Evolutionary conservation across 2,113 vertebrate species (phyloP).

Genomic region (Paralichthys olivaceus): DNA sequence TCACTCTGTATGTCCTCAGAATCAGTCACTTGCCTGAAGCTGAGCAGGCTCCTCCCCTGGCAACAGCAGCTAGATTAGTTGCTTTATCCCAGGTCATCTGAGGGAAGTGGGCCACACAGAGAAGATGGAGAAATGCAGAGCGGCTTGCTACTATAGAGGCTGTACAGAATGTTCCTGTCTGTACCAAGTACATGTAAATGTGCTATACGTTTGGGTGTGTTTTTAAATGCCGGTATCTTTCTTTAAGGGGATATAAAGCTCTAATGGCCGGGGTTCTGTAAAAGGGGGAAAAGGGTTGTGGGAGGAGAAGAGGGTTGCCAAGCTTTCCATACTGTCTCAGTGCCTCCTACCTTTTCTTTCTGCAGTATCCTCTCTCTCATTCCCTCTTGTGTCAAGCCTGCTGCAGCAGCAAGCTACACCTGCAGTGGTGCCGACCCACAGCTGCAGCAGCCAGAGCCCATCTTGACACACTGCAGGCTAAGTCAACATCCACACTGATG

Average conservation of each 20-base stretch:
- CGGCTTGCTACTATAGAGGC: slow-evolving; percentile 23
- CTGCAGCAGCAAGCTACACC: slow-evolving; percentile 38
- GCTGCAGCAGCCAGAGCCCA: slow-evolving; percentile 51
- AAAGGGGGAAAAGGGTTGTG: neutral
- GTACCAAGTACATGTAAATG: neutral
- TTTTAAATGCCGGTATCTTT: neutral
- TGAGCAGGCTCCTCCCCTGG: slow-evolving; percentile 73
- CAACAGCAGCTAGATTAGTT: slow-evolving; percentile 76
- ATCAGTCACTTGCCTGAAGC: slow-evolving; percentile 62
- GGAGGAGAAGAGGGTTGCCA: slow-evolving; percentile 2
- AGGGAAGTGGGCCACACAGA: slow-evolving; percentile 78
- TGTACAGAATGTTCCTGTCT: neutral
- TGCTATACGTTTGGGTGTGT: neutral
- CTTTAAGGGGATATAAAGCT: neutral
- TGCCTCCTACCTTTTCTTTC: slow-evolving; percentile 31
- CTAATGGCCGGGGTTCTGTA: neutral
- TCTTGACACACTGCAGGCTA: slow-evolving; percentile 25
- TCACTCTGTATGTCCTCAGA: slow-evolving; percentile 65
- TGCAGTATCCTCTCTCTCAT: slow-evolving; percentile 57
- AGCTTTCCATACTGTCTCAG: neutral
- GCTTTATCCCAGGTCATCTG: slow-evolving; percentile 77
- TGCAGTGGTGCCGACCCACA: slow-evolving; percentile 55
- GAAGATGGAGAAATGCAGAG: slow-evolving; percentile 39
- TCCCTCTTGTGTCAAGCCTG: slow-evolving; percentile 52
- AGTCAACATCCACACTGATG: neutral